These are phyloP conservation scores for Pelecanoides urinatrix DNA, from an alignment of 2,113 vertebrate species.

Conservation along the genomic window DNA sequence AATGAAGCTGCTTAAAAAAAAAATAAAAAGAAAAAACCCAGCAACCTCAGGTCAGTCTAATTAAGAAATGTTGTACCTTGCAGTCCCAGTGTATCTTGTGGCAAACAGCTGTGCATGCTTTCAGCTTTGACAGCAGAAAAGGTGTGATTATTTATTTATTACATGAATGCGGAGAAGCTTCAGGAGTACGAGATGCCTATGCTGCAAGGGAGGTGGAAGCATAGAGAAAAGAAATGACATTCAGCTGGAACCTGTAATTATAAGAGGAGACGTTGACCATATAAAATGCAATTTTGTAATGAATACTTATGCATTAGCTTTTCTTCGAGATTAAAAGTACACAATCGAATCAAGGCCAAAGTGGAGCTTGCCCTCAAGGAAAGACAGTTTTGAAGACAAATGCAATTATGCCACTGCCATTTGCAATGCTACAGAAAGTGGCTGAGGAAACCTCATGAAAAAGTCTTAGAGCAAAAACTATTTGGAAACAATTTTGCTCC, in stretches of 20 bases:
- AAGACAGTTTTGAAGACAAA: conserved; percentile 51
- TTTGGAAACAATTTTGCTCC: not conserved
- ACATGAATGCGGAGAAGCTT: not conserved
- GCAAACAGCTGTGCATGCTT: conserved; percentile 57
- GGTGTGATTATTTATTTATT: conserved; percentile 66
- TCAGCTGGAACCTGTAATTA: conserved; percentile 45
- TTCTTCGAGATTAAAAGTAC: conserved; percentile 55
- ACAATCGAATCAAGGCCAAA: conserved; percentile 57
- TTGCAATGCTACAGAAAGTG: not conserved
- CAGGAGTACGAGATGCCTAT: not conserved
- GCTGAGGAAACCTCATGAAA: not conserved
- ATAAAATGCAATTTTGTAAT: conserved; percentile 52
- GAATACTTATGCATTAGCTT: conserved; percentile 50
- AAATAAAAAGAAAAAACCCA: not conserved
- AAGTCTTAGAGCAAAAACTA: not conserved
- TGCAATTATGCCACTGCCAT: conserved; percentile 20
- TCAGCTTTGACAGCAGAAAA: conserved; percentile 58
- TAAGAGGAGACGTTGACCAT: not conserved
- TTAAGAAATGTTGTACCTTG: conserved; percentile 59
- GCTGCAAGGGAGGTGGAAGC: conserved; percentile 1
- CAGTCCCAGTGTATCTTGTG: conserved; percentile 36
- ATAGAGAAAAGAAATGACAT: conserved; percentile 26
- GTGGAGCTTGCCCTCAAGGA: conserved; percentile 47
- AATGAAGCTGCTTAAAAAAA: conserved; percentile 44
- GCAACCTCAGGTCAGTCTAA: conserved; percentile 58